Evolutionary conservation across 1,140 invertebrate species (phyloP).

Genomic region (Leptoteleia sp.): DNA sequence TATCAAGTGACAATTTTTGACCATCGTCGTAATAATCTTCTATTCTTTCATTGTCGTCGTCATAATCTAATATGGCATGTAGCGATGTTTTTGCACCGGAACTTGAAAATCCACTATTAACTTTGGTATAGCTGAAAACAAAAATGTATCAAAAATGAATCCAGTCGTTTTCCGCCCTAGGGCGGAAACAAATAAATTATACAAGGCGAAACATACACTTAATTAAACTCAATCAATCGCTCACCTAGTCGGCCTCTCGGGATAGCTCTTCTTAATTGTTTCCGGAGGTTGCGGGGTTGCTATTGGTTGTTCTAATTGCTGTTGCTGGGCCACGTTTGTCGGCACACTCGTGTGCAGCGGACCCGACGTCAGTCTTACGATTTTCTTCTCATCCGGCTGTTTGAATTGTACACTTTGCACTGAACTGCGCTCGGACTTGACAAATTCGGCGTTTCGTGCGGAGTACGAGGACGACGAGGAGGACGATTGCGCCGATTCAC

Average conservation of each 20-base stretch:
- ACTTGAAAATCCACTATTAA: conserved; percentile 79
- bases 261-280: conserved; percentile 68
- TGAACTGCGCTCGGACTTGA: no score
- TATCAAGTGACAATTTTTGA: conserved; percentile 69
- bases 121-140: conserved; percentile 81
- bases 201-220: no score
- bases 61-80: conserved; percentile 86
- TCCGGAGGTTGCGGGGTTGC: conserved; percentile 15
- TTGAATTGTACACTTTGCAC: conserved; percentile 59
- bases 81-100: conserved; percentile 84
- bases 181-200: no score
- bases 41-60: conserved; percentile 77
- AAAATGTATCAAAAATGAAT: no score
- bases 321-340: neutral
- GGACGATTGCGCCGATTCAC: conserved; percentile 48
- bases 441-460: conserved; percentile 37
- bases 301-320: neutral
- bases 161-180: no score
- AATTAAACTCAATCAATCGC: no score
- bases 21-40: conserved; percentile 83
- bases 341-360: conserved; percentile 13
- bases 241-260: conserved; percentile 72
- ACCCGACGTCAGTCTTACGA: conserved; percentile 38
- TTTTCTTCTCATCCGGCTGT: conserved; percentile 47
- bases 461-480: conserved; percentile 47